Evolutionary conservation across 1,140 invertebrate species (phyloP), one percentile per base, ranked within the genome.

Genomic region (Sitophilus oryzae): DNA sequence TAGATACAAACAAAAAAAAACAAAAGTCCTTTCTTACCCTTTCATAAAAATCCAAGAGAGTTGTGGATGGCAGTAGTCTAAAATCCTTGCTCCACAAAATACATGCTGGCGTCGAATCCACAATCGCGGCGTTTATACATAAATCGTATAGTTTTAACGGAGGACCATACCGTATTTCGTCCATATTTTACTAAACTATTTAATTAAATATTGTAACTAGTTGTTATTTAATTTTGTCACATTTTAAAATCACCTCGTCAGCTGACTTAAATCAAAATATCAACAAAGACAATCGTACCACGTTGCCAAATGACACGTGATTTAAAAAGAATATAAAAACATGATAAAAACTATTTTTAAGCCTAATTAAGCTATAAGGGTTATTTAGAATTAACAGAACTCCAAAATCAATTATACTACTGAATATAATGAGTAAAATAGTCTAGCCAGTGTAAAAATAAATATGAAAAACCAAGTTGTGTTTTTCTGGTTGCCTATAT

Each of bases 41-140:
- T 68, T 79, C 78, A 66, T 82, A 83, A 59, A 83, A 73, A 75
- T 84, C 82, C 69, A 82, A 82, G 38, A 82, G 70, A 61, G 82
- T 73, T 69, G 73, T 77, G 49, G 82, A 78, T 42, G 81, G 81
- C 42, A 84, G 41, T 20, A 45, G 23, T 45, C 60, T 19, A 50
- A 63, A 56, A 19, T 60, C 62, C 38, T 59, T 59, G 36, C 54
- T 62, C 36, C 56, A 65, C 44, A 55, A 59, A 44, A 53, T 61
- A 48, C 53, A 63, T 14, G 40, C 20, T 2, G 43, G 38, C 8
- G 41, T 21, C 43, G 43, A 61, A 41, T 62, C 52, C 11, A 23
- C 44, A 38, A 62, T 59, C 1, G 49, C 58, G 9, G 23, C 47
- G n/a, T 61, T 55, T 34, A 63, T 46, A 44, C 53, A 61, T 20